Conservation (phyloP, 2,888 invertebrate genomes). For the Lagria hirta region DNA sequence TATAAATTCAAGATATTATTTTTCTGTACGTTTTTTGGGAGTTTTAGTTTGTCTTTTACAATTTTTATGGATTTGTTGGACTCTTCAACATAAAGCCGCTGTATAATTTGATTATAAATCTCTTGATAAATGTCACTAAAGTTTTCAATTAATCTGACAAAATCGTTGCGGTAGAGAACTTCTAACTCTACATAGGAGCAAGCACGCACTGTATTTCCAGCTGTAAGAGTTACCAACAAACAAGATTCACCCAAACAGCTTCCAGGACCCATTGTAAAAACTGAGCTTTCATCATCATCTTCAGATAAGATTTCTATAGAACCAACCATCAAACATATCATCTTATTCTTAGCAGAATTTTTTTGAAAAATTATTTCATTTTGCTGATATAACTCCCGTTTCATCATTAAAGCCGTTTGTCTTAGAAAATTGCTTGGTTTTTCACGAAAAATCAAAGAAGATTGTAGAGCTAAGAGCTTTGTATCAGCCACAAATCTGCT, state of each 20-base stretch:
- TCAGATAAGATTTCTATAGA: slow-evolving; percentile 58
- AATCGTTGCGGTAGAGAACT: slow-evolving; percentile 34
- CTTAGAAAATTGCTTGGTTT: slow-evolving; percentile 58
- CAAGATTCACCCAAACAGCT: slow-evolving; percentile 60
- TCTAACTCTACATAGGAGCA: slow-evolving; percentile 59
- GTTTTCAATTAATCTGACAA: slow-evolving; percentile 29
- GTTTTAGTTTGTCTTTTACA: slow-evolving; percentile 21
- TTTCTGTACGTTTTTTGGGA: slow-evolving; percentile 1
- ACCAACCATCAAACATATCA: slow-evolving; percentile 52
- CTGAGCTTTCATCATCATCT: slow-evolving; percentile 59
- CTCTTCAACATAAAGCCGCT: slow-evolving; percentile 26
- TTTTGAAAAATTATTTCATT: slow-evolving; percentile 58
- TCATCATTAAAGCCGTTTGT: slow-evolving; percentile 58
- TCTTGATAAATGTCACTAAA: slow-evolving; percentile 29
- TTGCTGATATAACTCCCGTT: slow-evolving; percentile 58
- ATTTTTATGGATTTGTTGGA: slow-evolving; percentile 18
- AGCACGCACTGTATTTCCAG: slow-evolving; percentile 58
- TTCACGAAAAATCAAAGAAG: slow-evolving; percentile 58
- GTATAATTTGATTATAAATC: slow-evolving; percentile 23
- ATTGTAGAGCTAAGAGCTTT: too few species aligned
- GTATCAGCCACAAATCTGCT: too few species aligned
- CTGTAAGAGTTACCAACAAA: slow-evolving; percentile 57
- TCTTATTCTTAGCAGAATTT: slow-evolving; percentile 57
- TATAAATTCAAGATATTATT: too few species aligned
- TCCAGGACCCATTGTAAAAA: slow-evolving; percentile 57